Evolutionary conservation across 2,113 vertebrate species (phyloP).

Genomic region (Rhizomys pruinosus): DNA sequence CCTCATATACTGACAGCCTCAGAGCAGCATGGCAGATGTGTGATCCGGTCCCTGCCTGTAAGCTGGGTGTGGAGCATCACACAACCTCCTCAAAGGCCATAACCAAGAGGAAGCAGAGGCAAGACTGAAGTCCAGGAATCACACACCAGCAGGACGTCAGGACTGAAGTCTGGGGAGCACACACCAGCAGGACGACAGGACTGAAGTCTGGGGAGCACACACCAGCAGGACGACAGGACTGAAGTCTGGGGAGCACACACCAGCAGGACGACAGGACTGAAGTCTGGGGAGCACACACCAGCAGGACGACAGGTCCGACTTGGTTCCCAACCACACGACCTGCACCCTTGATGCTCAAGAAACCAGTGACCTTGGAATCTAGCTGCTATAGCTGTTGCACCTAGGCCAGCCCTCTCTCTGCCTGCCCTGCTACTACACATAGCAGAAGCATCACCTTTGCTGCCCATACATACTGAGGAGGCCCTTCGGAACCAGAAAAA

Average conservation of each 20-base stretch:
- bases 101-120: background rate
- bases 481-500: background rate
- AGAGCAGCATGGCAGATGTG: background rate
- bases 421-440: background rate
- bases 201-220: background rate
- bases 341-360: background rate
- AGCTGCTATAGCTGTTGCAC: constrained; percentile 64
- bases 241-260: background rate
- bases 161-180: background rate
- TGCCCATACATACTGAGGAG: background rate
- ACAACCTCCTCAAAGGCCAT: background rate
- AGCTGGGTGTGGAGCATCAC: background rate
- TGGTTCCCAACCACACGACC: background rate
- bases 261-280: background rate
- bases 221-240: background rate
- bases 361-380: background rate
- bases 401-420: constrained; percentile 65
- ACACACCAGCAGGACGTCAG: background rate
- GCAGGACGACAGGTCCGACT: background rate
- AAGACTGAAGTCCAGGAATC: background rate
- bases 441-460: background rate
- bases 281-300: background rate
- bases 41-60: background rate
- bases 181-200: background rate
- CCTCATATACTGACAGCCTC: background rate